Conservation (phyloP, 2,888 invertebrate genomes). For the Ophioninae sp. region DNA sequence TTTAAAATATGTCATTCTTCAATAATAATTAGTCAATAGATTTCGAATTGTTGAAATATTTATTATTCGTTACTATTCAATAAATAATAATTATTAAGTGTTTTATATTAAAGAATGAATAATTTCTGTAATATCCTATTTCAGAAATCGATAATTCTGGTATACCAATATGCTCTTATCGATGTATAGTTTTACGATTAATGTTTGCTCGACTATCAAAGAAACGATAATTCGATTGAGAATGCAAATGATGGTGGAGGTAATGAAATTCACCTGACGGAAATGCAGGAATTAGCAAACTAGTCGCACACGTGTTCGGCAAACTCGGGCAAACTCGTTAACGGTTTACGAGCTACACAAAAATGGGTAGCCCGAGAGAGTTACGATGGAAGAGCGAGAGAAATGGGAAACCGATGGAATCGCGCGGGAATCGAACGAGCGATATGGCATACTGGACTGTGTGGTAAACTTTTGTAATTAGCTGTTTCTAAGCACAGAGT, state of each 20-base stretch:
- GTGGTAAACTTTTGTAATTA: conserved; percentile 51
- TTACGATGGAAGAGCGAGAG: conserved; percentile 3
- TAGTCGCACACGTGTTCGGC: conserved; percentile 4
- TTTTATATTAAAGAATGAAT: too few species aligned
- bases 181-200: background rate
- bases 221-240: background rate
- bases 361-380: background rate
- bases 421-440: conserved; percentile 8
- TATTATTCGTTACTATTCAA: background rate
- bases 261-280: background rate
- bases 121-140: background rate
- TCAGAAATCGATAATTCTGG: background rate
- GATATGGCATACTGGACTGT: conserved; percentile 34
- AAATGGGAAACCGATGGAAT: conserved; percentile 4
- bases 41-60: background rate
- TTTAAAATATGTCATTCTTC: too few species aligned
- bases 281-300: background rate
- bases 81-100: background rate
- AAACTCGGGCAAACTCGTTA: conserved; percentile 43
- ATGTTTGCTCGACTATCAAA: background rate
- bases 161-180: background rate
- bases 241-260: background rate
- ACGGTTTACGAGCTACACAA: conserved; percentile 20
- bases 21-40: background rate
- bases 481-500: conserved; percentile 21